phyloP scores from a whole-genome alignment of 2,113 vertebrate genomes.

The Mystacornis crossleyi region DNA sequence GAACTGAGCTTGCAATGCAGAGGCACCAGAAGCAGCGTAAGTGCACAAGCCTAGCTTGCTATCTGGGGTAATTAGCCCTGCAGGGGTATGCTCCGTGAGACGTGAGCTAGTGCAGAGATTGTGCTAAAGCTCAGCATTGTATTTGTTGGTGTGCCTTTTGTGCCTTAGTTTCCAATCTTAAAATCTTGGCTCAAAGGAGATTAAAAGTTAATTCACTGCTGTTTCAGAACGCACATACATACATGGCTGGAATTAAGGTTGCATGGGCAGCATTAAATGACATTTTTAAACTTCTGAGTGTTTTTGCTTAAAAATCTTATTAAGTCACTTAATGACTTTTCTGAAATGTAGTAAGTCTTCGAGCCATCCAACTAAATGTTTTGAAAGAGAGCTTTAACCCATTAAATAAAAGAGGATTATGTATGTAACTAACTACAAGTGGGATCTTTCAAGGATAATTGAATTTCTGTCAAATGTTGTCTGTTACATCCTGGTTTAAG shows the following conservation, averaged over 20 bases:
- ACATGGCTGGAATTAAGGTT: neutral
- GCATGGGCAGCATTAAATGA: neutral
- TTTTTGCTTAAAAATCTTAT: conserved; percentile 40
- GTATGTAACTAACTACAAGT: neutral
- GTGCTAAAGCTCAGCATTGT: neutral
- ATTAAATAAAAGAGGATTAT: conserved; percentile 55
- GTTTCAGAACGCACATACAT: neutral
- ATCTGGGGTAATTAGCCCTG: conserved; percentile 20
- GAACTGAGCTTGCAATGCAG: neutral
- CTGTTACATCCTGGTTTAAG: conserved; percentile 15
- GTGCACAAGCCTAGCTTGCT: neutral
- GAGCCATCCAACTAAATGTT: conserved; percentile 25
- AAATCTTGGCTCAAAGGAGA: conserved; percentile 49
- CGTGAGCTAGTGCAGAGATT: neutral
- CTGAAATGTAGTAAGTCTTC: neutral
- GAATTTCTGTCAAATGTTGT: conserved; percentile 53
- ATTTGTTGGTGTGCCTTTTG: conserved; percentile 40
- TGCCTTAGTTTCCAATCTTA: conserved; percentile 41
- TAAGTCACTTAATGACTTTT: conserved; percentile 48
- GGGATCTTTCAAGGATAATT: conserved; percentile 50
- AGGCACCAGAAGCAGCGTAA: neutral
- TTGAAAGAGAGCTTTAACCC: conserved; percentile 34
- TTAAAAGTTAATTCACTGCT: conserved; percentile 58
- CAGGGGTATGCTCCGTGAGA: neutral
- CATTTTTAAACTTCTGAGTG: conserved; percentile 21